Conservation (phyloP, 2,113 vertebrate species). For the Rana temporaria region DNA sequence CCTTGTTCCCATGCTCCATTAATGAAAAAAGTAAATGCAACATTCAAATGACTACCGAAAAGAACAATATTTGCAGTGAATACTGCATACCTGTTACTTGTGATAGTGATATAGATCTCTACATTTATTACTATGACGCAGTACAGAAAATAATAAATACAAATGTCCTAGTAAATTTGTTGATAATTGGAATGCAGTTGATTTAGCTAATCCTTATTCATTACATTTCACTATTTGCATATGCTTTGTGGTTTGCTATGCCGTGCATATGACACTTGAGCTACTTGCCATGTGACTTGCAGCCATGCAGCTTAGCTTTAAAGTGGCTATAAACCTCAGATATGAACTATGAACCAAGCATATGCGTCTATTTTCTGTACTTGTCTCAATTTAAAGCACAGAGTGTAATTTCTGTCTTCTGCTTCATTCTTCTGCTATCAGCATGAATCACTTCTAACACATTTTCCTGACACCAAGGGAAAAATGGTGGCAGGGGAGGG, state of each 20-base stretch:
- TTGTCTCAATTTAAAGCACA: too few species aligned
- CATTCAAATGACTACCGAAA: too few species aligned
- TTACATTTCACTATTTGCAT: neutral
- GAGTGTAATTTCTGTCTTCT: too few species aligned
- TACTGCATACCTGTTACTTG: neutral
- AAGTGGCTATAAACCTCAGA: too few species aligned
- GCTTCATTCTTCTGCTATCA: too few species aligned
- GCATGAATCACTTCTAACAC: too few species aligned
- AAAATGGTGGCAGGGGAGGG: too few species aligned
- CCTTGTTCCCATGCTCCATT: neutral
- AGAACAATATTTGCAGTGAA: too few species aligned
- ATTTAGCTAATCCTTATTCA: neutral
- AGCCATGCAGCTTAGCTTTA: neutral
- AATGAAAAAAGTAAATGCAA: neutral
- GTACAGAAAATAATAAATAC: neutral
- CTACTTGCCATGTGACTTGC: neutral
- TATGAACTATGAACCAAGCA: too few species aligned
- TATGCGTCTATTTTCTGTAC: too few species aligned
- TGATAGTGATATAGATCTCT: conserved; percentile 6
- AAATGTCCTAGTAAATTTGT: neutral
- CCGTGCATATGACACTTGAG: neutral
- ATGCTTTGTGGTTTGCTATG: neutral
- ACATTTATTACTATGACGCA: neutral
- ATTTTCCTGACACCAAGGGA: too few species aligned
- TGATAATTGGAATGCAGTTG: neutral